Evolutionary conservation across 2,888 invertebrate species (phyloP).

Genomic region (Eupithecia tripunctaria): DNA sequence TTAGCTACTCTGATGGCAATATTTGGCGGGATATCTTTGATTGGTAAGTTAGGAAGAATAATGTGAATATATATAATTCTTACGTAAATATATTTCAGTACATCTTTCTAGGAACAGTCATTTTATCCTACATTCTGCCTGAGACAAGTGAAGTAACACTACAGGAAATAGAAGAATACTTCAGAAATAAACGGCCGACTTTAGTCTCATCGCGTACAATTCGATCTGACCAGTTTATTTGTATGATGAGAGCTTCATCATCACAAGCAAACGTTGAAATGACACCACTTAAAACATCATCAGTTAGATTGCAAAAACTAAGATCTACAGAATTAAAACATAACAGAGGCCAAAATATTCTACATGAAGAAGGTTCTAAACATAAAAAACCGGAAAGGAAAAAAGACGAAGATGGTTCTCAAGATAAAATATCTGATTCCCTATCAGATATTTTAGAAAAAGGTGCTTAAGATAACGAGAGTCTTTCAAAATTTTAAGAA

Average conservation of each 20-base stretch:
- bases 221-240: constrained; percentile 44
- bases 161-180: constrained; percentile 88
- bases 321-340: background rate
- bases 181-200: constrained; percentile 77
- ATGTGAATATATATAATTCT: background rate
- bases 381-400: background rate
- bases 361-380: background rate
- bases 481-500: too few relatives aligned
- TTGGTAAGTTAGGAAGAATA: constrained; percentile 50
- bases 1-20: constrained; percentile 47
- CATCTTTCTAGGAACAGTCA: constrained; percentile 42
- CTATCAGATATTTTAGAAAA: too few relatives aligned
- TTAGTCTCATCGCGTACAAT: constrained; percentile 65
- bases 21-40: constrained; percentile 55
- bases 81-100: background rate
- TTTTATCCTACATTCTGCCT: constrained; percentile 84
- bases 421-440: background rate
- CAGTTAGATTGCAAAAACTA: background rate
- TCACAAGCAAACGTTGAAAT: background rate
- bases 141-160: constrained; percentile 87
- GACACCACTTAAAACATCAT: background rate
- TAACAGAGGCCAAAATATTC: background rate
- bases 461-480: background rate
- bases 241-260: background rate
- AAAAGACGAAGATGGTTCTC: background rate